phyloP scores from a whole-genome alignment of 2,797 vertebrate species.

The Etheostoma nigrum region DNA sequence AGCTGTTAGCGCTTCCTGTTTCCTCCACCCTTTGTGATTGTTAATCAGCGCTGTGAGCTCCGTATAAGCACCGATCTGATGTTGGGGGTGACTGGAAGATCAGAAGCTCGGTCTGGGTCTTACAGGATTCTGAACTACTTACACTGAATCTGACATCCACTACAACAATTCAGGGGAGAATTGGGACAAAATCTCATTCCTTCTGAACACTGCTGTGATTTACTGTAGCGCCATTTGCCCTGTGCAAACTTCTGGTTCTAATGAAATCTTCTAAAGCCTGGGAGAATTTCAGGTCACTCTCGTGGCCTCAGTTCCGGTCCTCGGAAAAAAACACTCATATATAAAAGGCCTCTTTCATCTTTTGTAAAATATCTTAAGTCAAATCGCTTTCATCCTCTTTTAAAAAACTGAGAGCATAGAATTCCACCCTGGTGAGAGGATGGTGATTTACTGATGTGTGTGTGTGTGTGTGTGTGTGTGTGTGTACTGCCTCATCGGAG shows the following conservation, averaged over 20 bases:
- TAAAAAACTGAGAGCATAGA: conserved; percentile 8
- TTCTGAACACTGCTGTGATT: neutral
- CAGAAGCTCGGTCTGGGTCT: neutral
- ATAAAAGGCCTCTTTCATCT: conserved; percentile 64
- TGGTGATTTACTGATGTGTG: conserved; percentile 15
- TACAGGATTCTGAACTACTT: too few relatives aligned
- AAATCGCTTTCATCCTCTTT: conserved; percentile 50
- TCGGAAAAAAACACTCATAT: conserved; percentile 45
- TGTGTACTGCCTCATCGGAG: neutral
- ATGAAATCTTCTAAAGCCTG: conserved; percentile 14
- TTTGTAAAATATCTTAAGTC: conserved; percentile 49
- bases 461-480: conserved; percentile 2
- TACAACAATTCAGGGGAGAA: neutral
- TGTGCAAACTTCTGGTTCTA: neutral
- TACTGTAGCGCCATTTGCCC: neutral
- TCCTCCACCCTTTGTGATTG: too few relatives aligned
- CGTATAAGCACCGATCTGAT: too few relatives aligned
- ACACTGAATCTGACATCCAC: neutral
- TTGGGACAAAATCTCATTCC: neutral
- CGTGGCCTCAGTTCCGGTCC: conserved; percentile 12
- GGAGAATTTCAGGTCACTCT: conserved; percentile 23
- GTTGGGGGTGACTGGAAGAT: neutral
- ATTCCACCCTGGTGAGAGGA: conserved; percentile 27
- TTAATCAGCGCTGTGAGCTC: too few relatives aligned
- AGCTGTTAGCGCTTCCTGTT: too few relatives aligned